phyloP scores from a whole-genome alignment of 2,113 vertebrate species.

The Dascyllus trimaculatus region DNA sequence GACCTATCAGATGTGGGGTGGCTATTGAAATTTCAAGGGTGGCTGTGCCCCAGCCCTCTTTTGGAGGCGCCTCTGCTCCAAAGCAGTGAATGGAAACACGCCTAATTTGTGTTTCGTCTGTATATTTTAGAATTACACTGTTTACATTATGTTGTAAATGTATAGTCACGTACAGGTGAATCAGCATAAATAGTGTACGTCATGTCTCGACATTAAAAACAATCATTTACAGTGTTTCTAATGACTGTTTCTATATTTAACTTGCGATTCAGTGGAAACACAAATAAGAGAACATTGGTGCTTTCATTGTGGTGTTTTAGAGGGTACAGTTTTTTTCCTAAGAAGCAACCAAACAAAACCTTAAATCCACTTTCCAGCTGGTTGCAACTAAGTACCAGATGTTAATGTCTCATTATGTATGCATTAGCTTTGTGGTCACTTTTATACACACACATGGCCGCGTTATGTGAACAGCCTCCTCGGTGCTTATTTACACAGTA shows the following conservation, averaged over 20 bases:
- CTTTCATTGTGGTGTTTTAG: conserved; percentile 54
- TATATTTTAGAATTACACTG: too few species aligned
- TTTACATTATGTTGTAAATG: too few species aligned
- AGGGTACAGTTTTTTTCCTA: conserved; percentile 28
- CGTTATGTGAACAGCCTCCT: conserved; percentile 31
- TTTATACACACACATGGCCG: background rate
- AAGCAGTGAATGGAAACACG: too few species aligned
- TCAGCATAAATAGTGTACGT: conserved; percentile 13
- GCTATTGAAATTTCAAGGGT: too few species aligned
- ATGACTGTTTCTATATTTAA: conserved; percentile 10
- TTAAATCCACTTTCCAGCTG: conserved; percentile 49
- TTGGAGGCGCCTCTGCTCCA: too few species aligned
- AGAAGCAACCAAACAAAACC: conserved; percentile 48
- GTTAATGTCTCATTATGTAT: conserved; percentile 33
- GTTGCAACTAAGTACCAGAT: conserved; percentile 32
- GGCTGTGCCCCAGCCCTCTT: too few species aligned
- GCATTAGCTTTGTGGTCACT: conserved; percentile 24
- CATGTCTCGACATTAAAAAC: conserved; percentile 48
- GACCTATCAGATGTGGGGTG: too few species aligned
- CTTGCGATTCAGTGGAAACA: conserved; percentile 56
- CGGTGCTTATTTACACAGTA: conserved; percentile 51
- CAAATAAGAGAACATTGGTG: conserved; percentile 36
- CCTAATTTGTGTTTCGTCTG: too few species aligned
- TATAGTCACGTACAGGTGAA: background rate
- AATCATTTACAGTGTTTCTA: conserved; percentile 55